These are phyloP conservation scores for Papilio polyxenes DNA, from an alignment of 1,140 invertebrate genomes.

Conservation along the genomic window DNA sequence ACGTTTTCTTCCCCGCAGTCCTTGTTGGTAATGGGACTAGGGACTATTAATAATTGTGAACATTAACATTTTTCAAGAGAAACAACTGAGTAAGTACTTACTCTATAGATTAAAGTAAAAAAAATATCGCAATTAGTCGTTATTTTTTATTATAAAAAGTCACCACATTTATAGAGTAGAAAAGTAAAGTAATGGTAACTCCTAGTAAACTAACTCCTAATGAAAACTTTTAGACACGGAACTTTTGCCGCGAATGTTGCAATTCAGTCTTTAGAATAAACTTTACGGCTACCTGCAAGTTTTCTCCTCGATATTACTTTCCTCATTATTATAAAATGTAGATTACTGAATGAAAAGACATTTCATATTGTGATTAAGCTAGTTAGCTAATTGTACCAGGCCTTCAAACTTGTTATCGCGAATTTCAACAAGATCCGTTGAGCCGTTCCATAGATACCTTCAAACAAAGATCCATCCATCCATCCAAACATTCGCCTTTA, in stretches of 20 bases:
- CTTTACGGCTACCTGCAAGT: background rate
- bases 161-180: background rate
- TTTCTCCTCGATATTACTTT: background rate
- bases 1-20: too few relatives aligned
- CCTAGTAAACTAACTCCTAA: conserved; percentile 1
- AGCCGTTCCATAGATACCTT: too few relatives aligned
- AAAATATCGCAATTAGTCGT: background rate
- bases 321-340: background rate
- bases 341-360: background rate
- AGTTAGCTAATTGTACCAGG: too few relatives aligned
- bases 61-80: too few relatives aligned
- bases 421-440: too few relatives aligned
- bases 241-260: conserved; percentile 3
- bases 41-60: too few relatives aligned
- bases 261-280: conserved; percentile 17
- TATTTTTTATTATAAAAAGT: background rate
- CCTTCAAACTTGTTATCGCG: too few relatives aligned
- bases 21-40: too few relatives aligned
- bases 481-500: too few relatives aligned
- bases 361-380: too few relatives aligned
- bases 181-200: background rate
- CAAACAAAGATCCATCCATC: too few relatives aligned
- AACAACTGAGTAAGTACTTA: too few relatives aligned
- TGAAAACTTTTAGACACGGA: background rate
- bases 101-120: background rate